A percentile compares a stretch with the other conserved stretches of the same genome.
Evolutionary conservation across 2,113 vertebrate genomes (phyloP).

Genomic region (Amazona vittata): DNA sequence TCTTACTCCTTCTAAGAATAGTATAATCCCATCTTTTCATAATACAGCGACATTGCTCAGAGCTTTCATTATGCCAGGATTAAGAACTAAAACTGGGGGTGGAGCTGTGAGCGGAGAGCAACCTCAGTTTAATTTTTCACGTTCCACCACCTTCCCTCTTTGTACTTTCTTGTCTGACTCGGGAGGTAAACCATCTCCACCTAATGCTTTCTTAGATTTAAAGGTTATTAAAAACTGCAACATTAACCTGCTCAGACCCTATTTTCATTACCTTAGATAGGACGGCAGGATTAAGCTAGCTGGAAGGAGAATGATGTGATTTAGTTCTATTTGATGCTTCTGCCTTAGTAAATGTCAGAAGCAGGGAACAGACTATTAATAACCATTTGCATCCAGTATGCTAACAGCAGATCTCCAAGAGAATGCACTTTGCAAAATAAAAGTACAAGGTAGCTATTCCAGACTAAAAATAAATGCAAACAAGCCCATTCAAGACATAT

Average conservation of each 20-base stretch:
- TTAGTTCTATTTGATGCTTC: conserved; percentile 61
- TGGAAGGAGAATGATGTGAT: conserved; percentile 28
- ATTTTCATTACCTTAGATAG: conserved; percentile 24
- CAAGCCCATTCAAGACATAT: background rate
- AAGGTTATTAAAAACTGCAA: conserved; percentile 5
- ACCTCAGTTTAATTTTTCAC: background rate
- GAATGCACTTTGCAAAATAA: background rate
- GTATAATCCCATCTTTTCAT: conserved; percentile 31
- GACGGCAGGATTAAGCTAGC: conserved; percentile 25
- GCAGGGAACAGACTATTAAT: conserved; percentile 59
- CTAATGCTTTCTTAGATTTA: conserved; percentile 1
- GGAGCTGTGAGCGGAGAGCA: background rate
- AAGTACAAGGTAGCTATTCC: background rate
- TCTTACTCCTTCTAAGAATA: conserved; percentile 13
- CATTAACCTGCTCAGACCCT: conserved; percentile 15
- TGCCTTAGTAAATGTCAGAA: conserved; percentile 70
- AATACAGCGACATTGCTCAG: background rate
- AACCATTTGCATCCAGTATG: conserved; percentile 53
- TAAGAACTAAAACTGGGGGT: background rate
- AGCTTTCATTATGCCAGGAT: conserved; percentile 29
- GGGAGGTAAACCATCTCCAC: background rate
- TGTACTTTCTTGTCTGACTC: background rate
- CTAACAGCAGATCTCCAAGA: conserved; percentile 25
- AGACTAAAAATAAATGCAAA: background rate
- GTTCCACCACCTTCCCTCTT: background rate